Conservation (phyloP, 2,113 vertebrate genomes). For the Naja naja region DNA sequence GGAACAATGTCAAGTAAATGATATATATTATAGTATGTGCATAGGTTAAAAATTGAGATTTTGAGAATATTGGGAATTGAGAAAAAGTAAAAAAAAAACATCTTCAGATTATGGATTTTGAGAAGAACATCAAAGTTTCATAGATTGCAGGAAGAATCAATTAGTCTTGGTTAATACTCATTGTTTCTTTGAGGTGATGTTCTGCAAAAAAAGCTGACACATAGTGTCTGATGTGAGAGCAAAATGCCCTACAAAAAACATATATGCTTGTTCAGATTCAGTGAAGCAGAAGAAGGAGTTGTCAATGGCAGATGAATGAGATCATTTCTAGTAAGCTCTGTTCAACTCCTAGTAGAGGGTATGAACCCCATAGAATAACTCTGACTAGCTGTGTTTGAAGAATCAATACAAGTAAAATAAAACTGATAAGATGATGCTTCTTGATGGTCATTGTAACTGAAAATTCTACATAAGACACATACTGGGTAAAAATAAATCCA, state of each 20-base stretch:
- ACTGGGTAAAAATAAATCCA: not conserved
- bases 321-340: not conserved
- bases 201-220: not conserved
- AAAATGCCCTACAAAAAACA: not conserved
- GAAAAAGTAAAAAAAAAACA: not conserved
- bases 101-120: not conserved
- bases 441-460: not conserved
- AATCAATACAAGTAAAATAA: not conserved
- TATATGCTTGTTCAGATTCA: not conserved
- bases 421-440: not conserved
- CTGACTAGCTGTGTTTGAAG: not conserved
- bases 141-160: not conserved
- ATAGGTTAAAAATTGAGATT: not conserved
- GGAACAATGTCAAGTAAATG: not conserved
- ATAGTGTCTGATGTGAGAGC: not conserved
- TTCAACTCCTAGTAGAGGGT: not conserved
- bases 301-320: not conserved
- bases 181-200: not conserved
- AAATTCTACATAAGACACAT: not conserved
- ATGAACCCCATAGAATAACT: not conserved
- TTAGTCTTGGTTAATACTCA: not conserved
- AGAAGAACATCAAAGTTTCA: not conserved
- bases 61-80: not conserved
- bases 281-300: not conserved
- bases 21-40: not conserved